Base-by-base conservation (phyloP, 2,888 invertebrate species). In the Lochmaea crataegi region DNA sequence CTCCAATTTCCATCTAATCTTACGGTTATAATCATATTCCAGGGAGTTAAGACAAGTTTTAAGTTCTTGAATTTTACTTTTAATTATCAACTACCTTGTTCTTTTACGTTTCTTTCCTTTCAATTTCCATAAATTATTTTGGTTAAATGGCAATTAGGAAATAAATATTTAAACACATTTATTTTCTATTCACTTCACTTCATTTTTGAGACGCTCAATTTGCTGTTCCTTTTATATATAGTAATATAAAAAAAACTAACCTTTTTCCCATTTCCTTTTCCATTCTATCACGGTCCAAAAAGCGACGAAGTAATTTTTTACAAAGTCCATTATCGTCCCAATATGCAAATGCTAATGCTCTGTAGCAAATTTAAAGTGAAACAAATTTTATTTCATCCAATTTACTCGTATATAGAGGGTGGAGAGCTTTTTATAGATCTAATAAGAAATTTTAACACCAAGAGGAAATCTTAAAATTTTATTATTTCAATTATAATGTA, bases 301-400 rank as follows among this genome's bases (percentile, higher is more conserved):
- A 56, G 58, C 67, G 42, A 16, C 32, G 3, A 38, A 32, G 61
- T 67, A 57, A 67, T 67, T 67, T 67, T 67, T 67, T 67, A 66
- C 41, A 38, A 38, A 67, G 67, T 67, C 66, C 57, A 67, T 67
- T 67, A 67, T 45, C 66, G 41, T 57, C 38, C 57, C 18, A 26
- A 57, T 67, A 67, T 67, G 57, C 57, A 67, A 67, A 67, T 67
- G 57, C 67, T 58, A 67, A 67, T 58, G 58, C 58, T 11, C 10
- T 7, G 32, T 38, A 38, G 32, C 7, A 38, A 38, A 38, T 51
- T 22, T 41, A 45, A 57, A 57, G 67, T 45, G 58, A 67, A 67
- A 57, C 58, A 56, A 32, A 56, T 66, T 66, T 56, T 66, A 56
- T 66, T 22, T 64, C 14, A 45, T 64, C 16, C 42, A 64, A 64